Percentiles rank a stretch among this genome's conserved stretches.
These are phyloP conservation scores for Syrmaticus mikado DNA, from an alignment of 2,113 vertebrate genomes.

Conservation along the genomic window DNA sequence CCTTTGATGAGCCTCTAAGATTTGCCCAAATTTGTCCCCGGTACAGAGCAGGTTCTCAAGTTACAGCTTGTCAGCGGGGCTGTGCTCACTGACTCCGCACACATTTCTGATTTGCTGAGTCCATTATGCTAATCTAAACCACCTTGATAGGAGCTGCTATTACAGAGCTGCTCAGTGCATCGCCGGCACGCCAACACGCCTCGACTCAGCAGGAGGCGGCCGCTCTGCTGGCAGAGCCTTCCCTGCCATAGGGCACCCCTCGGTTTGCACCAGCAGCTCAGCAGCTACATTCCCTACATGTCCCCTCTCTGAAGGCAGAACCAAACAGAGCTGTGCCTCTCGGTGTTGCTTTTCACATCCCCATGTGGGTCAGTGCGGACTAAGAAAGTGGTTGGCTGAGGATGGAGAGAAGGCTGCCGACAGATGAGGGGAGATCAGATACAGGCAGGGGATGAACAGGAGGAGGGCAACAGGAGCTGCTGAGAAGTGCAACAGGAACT, in stretches of 20 bases:
- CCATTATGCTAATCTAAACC: constrained; percentile 42
- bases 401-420: background rate
- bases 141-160: background rate
- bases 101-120: background rate
- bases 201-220: background rate
- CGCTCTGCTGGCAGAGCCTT: background rate
- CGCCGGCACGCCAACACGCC: background rate
- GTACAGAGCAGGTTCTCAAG: background rate
- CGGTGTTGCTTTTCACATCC: background rate
- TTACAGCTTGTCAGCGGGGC: constrained; percentile 37
- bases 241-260: background rate
- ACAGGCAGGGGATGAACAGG: background rate
- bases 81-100: background rate
- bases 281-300: background rate
- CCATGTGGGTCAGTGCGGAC: background rate
- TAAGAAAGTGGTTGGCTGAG: background rate
- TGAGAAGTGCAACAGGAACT: background rate
- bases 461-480: background rate
- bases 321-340: background rate
- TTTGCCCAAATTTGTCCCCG: constrained; percentile 38
- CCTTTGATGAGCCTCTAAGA: constrained; percentile 20
- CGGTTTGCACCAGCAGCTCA: background rate
- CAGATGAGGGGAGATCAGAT: background rate
- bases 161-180: background rate
- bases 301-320: background rate